Conservation (phyloP, 2,888 invertebrate species). For the Barypeithes pellucidus region DNA sequence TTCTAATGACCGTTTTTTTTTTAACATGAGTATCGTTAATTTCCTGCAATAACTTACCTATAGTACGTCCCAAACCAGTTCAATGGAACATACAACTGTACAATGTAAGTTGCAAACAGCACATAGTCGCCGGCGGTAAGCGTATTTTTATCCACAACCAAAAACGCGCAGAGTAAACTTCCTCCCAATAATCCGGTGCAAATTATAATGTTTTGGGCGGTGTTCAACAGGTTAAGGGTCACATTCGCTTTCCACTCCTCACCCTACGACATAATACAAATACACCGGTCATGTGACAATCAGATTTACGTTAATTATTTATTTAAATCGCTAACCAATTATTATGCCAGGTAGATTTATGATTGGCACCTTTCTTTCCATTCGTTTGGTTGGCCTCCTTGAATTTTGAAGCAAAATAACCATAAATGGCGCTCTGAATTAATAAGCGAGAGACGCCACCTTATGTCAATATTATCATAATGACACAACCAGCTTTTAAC, state of each 20-base stretch:
- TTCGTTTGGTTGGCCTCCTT: too few species aligned
- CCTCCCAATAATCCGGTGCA: conserved; percentile 89
- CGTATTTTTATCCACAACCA: conserved; percentile 80
- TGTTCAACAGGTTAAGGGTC: conserved; percentile 92
- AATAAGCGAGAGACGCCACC: too few species aligned
- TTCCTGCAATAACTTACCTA: conserved; percentile 75
- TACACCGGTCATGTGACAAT: conserved; percentile 5
- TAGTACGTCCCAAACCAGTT: conserved; percentile 99
- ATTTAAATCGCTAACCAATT: too few species aligned
- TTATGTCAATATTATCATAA: too few species aligned
- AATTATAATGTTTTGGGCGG: conserved; percentile 92
- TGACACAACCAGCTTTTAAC: too few species aligned
- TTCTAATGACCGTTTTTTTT: too few species aligned
- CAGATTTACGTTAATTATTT: too few species aligned
- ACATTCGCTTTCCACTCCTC: conserved; percentile 93
- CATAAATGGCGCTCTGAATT: too few species aligned
- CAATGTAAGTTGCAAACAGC: conserved; percentile 94
- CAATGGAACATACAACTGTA: conserved; percentile 94
- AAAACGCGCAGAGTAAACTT: conserved; percentile 89
- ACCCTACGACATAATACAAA: conserved; percentile 74
- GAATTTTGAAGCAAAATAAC: too few species aligned
- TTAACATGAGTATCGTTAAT: not conserved
- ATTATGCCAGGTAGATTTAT: too few species aligned
- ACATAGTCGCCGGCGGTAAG: conserved; percentile 97
- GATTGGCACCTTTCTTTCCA: too few species aligned